Evolutionary conservation across 2,888 invertebrate genomes (phyloP).

Genomic region (Caenorhabditis uteleia): DNA sequence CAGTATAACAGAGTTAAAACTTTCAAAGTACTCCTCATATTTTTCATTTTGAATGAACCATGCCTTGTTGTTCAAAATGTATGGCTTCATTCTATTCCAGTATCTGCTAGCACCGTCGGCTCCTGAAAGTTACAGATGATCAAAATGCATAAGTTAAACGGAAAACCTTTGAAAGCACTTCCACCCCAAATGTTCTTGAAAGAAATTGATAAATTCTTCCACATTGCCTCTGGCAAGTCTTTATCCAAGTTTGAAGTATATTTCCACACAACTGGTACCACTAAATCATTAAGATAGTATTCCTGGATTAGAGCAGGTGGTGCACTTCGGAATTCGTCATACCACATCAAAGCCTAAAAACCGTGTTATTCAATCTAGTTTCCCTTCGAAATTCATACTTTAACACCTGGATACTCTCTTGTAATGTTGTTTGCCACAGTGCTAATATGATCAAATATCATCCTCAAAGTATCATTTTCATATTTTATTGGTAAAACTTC

Average conservation of each 20-base stretch:
- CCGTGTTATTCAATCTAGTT: constrained; percentile 2
- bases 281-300: constrained; percentile 40
- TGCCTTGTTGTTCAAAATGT: constrained; percentile 51
- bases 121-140: constrained; percentile 20
- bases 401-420: constrained; percentile 38
- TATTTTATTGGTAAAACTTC: constrained; percentile 41
- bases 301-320: constrained; percentile 38
- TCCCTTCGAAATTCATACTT: constrained; percentile 34
- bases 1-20: constrained; percentile 47
- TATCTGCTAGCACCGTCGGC: constrained; percentile 50
- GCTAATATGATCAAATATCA: constrained; percentile 51
- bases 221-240: constrained; percentile 50
- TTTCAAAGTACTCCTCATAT: constrained; percentile 39
- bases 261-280: constrained; percentile 57
- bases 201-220: constrained; percentile 69
- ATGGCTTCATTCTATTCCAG: constrained; percentile 52
- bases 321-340: constrained; percentile 47
- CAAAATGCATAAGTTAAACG: not conserved
- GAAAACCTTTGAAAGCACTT: constrained; percentile 77
- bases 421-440: constrained; percentile 44
- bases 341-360: constrained; percentile 53
- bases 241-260: constrained; percentile 49
- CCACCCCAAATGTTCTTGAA: constrained; percentile 80
- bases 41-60: constrained; percentile 50
- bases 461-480: constrained; percentile 40